Evolutionary conservation across 2,113 vertebrate genomes (phyloP).

Genomic region (Mustela nigripes): DNA sequence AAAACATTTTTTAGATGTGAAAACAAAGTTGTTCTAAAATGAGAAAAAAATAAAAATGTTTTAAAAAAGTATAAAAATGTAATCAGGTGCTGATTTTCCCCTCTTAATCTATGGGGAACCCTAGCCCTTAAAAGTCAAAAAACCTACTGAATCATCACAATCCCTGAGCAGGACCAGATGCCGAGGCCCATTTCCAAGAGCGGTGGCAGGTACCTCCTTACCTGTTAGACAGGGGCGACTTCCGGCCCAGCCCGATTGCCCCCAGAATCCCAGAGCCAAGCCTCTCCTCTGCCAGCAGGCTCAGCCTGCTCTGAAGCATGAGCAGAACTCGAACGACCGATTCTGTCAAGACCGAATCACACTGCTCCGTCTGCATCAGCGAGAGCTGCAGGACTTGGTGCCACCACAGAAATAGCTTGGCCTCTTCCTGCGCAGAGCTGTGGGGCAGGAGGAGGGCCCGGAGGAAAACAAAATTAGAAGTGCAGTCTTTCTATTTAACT

Average conservation of each 20-base stretch:
- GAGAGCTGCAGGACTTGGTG: conserved; percentile 94
- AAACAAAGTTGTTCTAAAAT: conserved; percentile 19
- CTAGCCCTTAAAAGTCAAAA: background rate
- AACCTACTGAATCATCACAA: background rate
- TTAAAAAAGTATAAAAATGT: background rate
- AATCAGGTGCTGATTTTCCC: background rate
- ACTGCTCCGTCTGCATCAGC: conserved; percentile 93
- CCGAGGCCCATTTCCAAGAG: background rate
- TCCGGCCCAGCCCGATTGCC: conserved; percentile 95
- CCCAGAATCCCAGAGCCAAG: conserved; percentile 95
- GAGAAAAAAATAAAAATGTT: conserved; percentile 45
- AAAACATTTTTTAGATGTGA: background rate
- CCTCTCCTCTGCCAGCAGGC: conserved; percentile 94
- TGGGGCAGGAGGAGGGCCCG: background rate
- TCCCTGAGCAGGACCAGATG: rapidly evolving
- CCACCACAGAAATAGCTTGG: conserved; percentile 99
- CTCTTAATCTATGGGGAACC: background rate
- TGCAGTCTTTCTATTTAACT: background rate
- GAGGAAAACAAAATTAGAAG: conserved; percentile 39
- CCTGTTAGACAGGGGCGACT: conserved; percentile 96
- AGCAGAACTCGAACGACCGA: conserved; percentile 88
- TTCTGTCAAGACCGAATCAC: conserved; percentile 84
- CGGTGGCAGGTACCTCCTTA: conserved; percentile 63
- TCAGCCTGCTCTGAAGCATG: conserved; percentile 91
- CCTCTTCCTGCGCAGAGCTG: conserved; percentile 93